Evolutionary conservation across 2,888 invertebrate species (phyloP).

Genomic region (Steinernema carpocapsae): DNA sequence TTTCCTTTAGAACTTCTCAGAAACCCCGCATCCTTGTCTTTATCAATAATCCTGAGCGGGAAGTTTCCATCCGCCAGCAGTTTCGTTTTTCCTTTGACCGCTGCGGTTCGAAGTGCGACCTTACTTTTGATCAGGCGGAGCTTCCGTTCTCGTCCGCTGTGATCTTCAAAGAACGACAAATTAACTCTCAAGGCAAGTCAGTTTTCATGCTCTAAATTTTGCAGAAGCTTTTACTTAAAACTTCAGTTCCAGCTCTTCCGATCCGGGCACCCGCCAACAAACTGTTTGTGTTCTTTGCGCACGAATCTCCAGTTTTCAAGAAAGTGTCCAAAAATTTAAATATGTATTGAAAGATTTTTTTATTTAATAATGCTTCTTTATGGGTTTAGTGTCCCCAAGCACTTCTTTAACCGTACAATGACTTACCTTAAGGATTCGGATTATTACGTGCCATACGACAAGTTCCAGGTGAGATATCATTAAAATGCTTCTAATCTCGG

Average conservation of each 20-base stretch:
- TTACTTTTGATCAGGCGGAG: not conserved
- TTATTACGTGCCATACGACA: not conserved
- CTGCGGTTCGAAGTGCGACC: not conserved
- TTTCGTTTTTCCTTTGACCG: not conserved
- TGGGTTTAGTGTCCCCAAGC: not conserved
- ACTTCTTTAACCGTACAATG: not conserved
- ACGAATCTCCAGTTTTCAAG: not conserved
- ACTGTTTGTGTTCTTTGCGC: conserved; percentile 2
- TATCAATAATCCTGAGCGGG: no score
- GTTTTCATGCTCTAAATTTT: not conserved
- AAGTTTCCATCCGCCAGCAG: not conserved
- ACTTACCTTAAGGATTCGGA: not conserved
- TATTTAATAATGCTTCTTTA: no score
- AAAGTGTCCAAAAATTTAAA: not conserved
- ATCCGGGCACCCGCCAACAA: not conserved
- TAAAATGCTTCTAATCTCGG: no score
- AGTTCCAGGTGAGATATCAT: not conserved
- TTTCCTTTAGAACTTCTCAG: no score
- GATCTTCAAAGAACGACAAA: not conserved
- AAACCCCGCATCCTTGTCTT: no score
- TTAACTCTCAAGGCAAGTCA: not conserved
- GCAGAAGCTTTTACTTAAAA: not conserved
- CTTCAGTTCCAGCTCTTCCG: not conserved
- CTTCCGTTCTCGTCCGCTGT: not conserved
- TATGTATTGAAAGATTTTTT: not conserved